A percentile compares a stretch with the other conserved stretches of the same genome.
These are phyloP conservation scores for Caenorhabditis latens DNA, from an alignment of 1,140 invertebrate species.

Conservation along the genomic window DNA sequence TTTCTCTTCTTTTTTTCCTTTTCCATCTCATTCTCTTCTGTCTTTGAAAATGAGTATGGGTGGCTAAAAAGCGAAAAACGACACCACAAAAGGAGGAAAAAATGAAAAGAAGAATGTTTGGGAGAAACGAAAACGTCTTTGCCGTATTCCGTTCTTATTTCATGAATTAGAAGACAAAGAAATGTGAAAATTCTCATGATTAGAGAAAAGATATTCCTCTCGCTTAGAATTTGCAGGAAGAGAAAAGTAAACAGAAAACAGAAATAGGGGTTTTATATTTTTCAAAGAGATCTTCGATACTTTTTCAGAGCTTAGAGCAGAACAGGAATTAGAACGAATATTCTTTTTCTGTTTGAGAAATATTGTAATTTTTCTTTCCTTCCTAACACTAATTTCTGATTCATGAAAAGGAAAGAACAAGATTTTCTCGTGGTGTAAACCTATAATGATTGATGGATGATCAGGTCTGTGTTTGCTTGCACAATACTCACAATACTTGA, in stretches of 20 bases:
- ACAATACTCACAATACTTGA: constrained; percentile 44
- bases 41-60: constrained; percentile 49
- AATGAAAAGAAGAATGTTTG: constrained; percentile 5
- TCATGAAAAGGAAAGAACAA: constrained; percentile 24
- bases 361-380: neutral
- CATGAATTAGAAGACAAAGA: constrained; percentile 45
- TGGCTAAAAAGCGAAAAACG: constrained; percentile 41
- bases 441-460: constrained; percentile 39
- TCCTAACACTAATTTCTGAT: neutral
- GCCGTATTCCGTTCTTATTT: constrained; percentile 41
- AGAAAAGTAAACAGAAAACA: constrained; percentile 46
- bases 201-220: constrained; percentile 38
- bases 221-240: neutral
- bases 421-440: constrained; percentile 17
- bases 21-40: constrained; percentile 42
- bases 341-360: neutral
- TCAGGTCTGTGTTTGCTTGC: constrained; percentile 13
- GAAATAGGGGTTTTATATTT: neutral
- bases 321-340: no score
- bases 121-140: constrained; percentile 15
- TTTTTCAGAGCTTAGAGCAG: neutral
- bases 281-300: neutral
- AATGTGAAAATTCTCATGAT: constrained; percentile 49
- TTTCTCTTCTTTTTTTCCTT: neutral
- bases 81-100: constrained; percentile 19